These are phyloP conservation scores for Elaphurus davidianus DNA, from an alignment of 2,113 vertebrate species.

Conservation along the genomic window DNA sequence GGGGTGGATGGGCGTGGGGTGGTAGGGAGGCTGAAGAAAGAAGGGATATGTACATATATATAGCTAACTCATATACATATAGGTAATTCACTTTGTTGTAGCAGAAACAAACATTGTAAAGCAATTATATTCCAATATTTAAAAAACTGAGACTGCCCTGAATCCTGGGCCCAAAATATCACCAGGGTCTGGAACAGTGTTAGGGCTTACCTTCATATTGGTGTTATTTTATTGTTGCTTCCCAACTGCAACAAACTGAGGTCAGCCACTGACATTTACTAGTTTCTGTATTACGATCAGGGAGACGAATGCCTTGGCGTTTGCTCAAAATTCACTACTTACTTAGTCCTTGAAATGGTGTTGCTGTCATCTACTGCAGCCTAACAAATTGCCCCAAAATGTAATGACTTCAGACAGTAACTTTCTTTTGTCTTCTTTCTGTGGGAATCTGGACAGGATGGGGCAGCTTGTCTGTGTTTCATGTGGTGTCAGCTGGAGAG, in stretches of 20 bases:
- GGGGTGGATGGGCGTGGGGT: accelerated
- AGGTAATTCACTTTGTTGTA: neutral
- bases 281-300: neutral
- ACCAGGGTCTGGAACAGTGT: neutral
- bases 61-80: neutral
- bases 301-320: neutral
- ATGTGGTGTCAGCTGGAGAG: too few species aligned
- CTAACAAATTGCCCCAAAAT: neutral
- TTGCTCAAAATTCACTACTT: neutral
- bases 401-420: neutral
- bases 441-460: neutral
- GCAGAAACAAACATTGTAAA: neutral
- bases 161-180: neutral
- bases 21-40: neutral
- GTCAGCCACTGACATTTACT: neutral
- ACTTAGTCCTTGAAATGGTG: neutral
- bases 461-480: neutral
- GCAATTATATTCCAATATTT: neutral
- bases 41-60: neutral
- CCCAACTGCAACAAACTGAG: too few species aligned
- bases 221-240: neutral
- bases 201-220: neutral
- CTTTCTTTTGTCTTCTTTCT: neutral
- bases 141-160: neutral
- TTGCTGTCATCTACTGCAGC: neutral